Base-by-base conservation (phyloP, 2,888 invertebrate genomes). In the Steinernema scapterisci region DNA sequence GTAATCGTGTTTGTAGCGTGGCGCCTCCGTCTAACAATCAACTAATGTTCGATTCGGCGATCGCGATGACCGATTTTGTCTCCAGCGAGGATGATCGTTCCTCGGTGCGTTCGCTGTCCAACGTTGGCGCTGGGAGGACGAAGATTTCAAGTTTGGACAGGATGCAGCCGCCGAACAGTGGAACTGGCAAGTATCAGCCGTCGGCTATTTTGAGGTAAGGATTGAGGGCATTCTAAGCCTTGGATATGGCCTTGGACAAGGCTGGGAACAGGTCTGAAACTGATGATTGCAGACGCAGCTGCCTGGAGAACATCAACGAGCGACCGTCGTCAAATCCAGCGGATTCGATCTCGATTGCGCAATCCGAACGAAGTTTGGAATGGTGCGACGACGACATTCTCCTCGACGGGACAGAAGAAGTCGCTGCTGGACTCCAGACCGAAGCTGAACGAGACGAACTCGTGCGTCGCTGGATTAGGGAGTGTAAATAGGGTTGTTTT, bases 281-380 rank as follows among this genome's bases (percentile, higher is more conserved):
- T n/a, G n/a, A n/a, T n/a, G n/a, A 38, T 38, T 63, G 27, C 63
- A 63, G 63, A 38, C 63, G 63, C 38, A 31, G 27, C 7, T 63
- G 63, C 31, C 63, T 63, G 31, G 63, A 63, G 63, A 63, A 63
- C 63, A 63, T 63, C 23, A 63, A 27, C 63, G 63, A 63, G 63
- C 63, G 63, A 63, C 63, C 63, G 63, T 31, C 63, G 63, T 63
- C 63, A 6, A 63, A 31, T 13, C 63, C 63, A 63, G 63, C 31
- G 63, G 63, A 63, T 63, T 63, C 63, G 63, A 63, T 63, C 31
- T 63, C 63, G 63, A 63, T 63, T 63, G 63, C 63, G 27, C 63
- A 31, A 31, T 63, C 63, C 63, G 63, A 63, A 63, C 27, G 31
- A 16, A 63, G 63, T 63, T 63, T 63, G 63, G 63, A 63, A 27